Base-by-base conservation (phyloP, 2,888 invertebrate genomes). In the Biston stratarius region DNA sequence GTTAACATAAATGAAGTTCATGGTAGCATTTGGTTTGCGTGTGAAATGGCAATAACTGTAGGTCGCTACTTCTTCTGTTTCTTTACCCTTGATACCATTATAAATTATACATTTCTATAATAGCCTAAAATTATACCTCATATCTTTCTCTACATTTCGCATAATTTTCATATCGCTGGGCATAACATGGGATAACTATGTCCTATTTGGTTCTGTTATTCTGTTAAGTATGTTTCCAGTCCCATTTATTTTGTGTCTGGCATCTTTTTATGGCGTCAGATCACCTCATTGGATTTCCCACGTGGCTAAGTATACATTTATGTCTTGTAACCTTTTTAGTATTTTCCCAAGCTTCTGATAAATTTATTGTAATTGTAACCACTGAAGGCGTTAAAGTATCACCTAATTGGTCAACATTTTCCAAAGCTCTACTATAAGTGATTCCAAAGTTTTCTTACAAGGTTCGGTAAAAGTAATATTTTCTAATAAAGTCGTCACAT, bases 401-500 rank as follows among this genome's bases (percentile, higher is more conserved):
- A 12, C 11, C 5, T 15, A 15, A 11, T 42, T 12, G 9, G n/a
- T n/a, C 10, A 11, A 5, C 12, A 6, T 44, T 11, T 44, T 44
- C 44, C 11, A 44, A 11, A 11, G 12, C 14, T 14, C 14, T 11
- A 24, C n/a, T 5, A 7, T 45, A n/a, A 44, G 6, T 10, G 3
- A 40, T 53, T 64, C 15, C 7, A 51, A 58, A 59, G 24, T 57
- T 67, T 61, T 42, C 49, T 59, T 67, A 61, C 49, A 57, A 48
- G 55, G 10, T 33, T 11, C 58, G 67, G 64, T 40, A 42, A 24
- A 38, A 51, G 65, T 38, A 67, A 69, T 70, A 65, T 61, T 74
- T 71, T 61, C 60, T 63, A 72, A 70, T 64, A 61, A 70, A 64
- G 56, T 59, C 42, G 62, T 59, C 60, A 60, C 61, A 66, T 59